Base-by-base conservation (phyloP, 2,113 vertebrate species). In the Chloebia gouldiae region DNA sequence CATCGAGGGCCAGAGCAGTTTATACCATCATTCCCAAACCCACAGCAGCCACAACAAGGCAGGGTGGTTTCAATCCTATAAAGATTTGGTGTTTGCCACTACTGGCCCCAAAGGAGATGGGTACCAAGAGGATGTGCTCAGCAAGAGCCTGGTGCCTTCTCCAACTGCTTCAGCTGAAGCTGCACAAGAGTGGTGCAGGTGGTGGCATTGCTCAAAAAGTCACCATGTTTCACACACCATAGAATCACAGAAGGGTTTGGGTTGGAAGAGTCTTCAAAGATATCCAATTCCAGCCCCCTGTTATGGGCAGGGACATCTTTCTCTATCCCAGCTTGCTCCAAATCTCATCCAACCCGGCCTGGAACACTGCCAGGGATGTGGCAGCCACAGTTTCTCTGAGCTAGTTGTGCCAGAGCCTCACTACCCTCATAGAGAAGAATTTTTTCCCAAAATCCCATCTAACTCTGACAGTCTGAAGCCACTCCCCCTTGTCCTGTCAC, bases 271-370 rank as follows among this genome's bases (percentile, higher is more conserved):
- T 6, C 9, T 35, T 49, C 35, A 56, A 37, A 63, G 27, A 13
- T 17, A 37, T 17, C 17, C 17, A 13, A 10, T 33, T 69, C 40
- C 54, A 31, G 1, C 2, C 0, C 11, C 8, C 10, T 53, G 8
- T 16, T 14, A 19, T 27, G 47, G 45, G 25, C 54, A 69, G 40
- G 47, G 21, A 2, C 22, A 42, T 4, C 10, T 82, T 76, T 5
- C 49, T 9, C 47, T 0, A 15, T 0, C 0, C 20, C 47, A 83
- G 63, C 13, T 23, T 37, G 10, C 18, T 90, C 25, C 56, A 47
- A 69, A 4, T 1, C 47, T 8, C 4, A 2, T 61, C 30, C 40
- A 69, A 0, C 6, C 47, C 54, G 24, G n/a, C 12, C 87, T 69
- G 3, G 30, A 1, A 49, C 21, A 61, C 21, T 23, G 3, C 5